Evolutionary conservation across 37 sponge, comb jelly and placozoan species (phyloP).

Genomic region (Tethya wilhelma): DNA sequence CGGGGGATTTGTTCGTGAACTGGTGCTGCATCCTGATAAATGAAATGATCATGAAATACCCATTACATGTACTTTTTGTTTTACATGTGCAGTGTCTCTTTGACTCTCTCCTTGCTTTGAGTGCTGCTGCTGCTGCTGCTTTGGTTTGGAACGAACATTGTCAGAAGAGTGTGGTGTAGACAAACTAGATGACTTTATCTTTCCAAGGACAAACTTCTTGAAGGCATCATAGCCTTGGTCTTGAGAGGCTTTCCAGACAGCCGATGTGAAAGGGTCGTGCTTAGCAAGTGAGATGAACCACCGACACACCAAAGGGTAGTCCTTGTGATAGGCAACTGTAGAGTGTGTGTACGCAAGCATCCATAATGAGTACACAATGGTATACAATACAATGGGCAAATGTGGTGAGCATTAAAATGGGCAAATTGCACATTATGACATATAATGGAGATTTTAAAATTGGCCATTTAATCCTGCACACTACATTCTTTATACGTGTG

Average conservation of each 20-base stretch:
- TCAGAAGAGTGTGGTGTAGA: too few species aligned
- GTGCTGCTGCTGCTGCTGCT: too few species aligned
- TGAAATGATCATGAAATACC: too few species aligned
- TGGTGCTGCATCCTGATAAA: not conserved
- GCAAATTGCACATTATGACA: too few species aligned
- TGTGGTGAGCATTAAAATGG: too few species aligned
- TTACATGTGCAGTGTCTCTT: not conserved
- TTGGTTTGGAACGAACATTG: too few species aligned
- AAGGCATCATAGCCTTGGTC: slow-evolving; percentile 34
- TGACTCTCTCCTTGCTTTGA: not conserved
- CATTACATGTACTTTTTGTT: not conserved
- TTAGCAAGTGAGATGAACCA: slow-evolving; percentile 63
- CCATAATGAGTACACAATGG: too few species aligned
- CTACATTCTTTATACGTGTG: too few species aligned
- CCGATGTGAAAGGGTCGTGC: slow-evolving; percentile 16
- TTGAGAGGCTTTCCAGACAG: slow-evolving; percentile 45
- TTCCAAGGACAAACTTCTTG: slow-evolving; percentile 17
- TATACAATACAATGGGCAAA: too few species aligned
- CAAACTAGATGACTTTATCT: not conserved
- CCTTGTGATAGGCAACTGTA: slow-evolving; percentile 8
- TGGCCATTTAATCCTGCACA: too few species aligned
- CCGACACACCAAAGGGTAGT: slow-evolving; percentile 35
- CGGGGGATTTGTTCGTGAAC: not conserved
- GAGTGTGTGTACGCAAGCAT: not conserved
- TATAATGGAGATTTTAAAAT: too few species aligned